Percentiles rank a stretch among this genome's conserved stretches.
Conservation (phyloP, 2,888 invertebrate genomes). For the Laothoe populi region DNA sequence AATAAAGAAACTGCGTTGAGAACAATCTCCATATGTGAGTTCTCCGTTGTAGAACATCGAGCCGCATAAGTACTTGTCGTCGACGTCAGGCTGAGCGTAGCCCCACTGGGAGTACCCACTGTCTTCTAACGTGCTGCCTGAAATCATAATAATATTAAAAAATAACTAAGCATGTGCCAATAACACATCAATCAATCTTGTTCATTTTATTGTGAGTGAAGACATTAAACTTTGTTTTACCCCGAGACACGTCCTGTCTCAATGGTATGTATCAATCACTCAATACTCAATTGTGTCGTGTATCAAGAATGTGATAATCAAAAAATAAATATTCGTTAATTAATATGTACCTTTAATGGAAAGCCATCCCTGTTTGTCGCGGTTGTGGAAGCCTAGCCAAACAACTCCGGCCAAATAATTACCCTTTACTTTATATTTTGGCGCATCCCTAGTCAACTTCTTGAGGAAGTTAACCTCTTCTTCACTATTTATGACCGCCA, state of each 20-base stretch:
- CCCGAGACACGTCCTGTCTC: no score
- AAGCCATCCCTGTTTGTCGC: slow-evolving; percentile 48
- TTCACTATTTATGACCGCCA: slow-evolving; percentile 62
- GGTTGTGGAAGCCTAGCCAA: slow-evolving; percentile 49
- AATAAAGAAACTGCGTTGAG: slow-evolving; percentile 19
- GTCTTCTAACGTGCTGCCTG: slow-evolving; percentile 52
- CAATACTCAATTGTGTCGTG: no score
- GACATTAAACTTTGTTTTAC: no score
- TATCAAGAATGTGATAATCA: neutral
- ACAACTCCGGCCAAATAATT: slow-evolving; percentile 47
- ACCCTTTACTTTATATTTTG: slow-evolving; percentile 49
- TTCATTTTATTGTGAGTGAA: no score
- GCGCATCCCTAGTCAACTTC: slow-evolving; percentile 47
- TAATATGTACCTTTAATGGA: slow-evolving; percentile 54
- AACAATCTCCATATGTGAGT: neutral
- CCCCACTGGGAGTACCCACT: slow-evolving; percentile 64
- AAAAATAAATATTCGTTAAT: neutral
- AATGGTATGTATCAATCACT: no score
- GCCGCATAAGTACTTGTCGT: slow-evolving; percentile 59
- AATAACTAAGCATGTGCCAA: neutral
- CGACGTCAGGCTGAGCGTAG: slow-evolving; percentile 62
- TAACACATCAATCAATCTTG: neutral
- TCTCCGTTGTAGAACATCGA: slow-evolving; percentile 24
- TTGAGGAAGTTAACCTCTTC: slow-evolving; percentile 54
- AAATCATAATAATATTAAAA: slow-evolving; percentile 29